phyloP scores from a whole-genome alignment of 2,888 invertebrate genomes.

The Drosophila imparisetae region DNA sequence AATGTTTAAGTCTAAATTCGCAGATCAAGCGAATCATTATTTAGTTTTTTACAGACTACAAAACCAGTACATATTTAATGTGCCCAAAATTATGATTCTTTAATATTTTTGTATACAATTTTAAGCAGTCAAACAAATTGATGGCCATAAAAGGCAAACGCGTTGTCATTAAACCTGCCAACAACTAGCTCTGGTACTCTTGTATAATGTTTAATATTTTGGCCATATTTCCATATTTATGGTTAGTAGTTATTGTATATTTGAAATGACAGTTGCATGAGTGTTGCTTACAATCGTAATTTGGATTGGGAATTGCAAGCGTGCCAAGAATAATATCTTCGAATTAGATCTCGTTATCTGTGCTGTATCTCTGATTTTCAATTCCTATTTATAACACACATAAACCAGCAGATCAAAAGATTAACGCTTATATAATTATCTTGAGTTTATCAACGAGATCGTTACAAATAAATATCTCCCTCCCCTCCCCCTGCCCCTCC shows the following conservation, averaged over 20 bases:
- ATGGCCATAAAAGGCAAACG: constrained; percentile 35
- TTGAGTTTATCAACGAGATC: constrained; percentile 25
- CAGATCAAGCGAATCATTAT: neutral
- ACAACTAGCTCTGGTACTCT: constrained; percentile 21
- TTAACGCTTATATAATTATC: constrained; percentile 17
- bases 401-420: constrained; percentile 12
- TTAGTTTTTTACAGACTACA: too few relatives aligned
- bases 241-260: constrained; percentile 21
- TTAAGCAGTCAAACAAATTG: constrained; percentile 41
- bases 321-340: constrained; percentile 10
- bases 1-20: neutral
- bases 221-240: constrained; percentile 30
- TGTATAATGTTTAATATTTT: constrained; percentile 47
- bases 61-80: too few relatives aligned
- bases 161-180: constrained; percentile 23
- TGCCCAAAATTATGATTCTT: constrained; percentile 34
- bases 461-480: constrained; percentile 20
- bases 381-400: constrained; percentile 22
- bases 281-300: constrained; percentile 15
- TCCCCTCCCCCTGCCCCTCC: neutral
- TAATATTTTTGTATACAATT: constrained; percentile 37
- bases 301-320: constrained; percentile 8
- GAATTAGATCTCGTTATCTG: constrained; percentile 3
- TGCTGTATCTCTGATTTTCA: constrained; percentile 9
- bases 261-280: constrained; percentile 9